Percentiles rank a stretch among this genome's conserved stretches.
phyloP scores from a whole-genome alignment of 1,140 invertebrate species.

The Drosophila quadrilineata region DNA sequence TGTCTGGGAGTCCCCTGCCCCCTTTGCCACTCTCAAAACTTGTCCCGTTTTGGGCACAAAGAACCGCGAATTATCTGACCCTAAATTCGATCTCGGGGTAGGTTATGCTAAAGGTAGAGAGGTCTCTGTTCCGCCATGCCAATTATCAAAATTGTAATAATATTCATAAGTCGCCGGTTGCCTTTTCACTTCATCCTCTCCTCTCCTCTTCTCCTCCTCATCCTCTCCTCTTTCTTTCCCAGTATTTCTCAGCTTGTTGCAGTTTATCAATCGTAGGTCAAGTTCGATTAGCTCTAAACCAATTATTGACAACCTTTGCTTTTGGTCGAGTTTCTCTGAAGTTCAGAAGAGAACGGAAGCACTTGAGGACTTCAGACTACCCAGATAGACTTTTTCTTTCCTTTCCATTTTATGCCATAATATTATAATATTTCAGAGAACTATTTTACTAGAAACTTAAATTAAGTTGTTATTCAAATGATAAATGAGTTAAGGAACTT shows the following conservation, averaged over 20 bases:
- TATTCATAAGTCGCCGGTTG: conserved; percentile 48
- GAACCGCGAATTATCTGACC: conserved; percentile 41
- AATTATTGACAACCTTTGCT: conserved; percentile 26
- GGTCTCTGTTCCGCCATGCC: conserved; percentile 36
- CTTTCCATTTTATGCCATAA: not conserved
- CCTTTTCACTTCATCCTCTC: not conserved
- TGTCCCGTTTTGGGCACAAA: conserved; percentile 19
- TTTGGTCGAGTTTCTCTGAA: not conserved
- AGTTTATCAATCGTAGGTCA: conserved; percentile 61
- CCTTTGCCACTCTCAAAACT: conserved; percentile 2
- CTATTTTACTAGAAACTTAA: no score
- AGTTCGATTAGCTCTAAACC: conserved; percentile 22
- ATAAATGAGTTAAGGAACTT: no score
- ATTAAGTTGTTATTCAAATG: no score
- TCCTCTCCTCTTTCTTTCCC: conserved; percentile 20
- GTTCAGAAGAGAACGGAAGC: conserved; percentile 20
- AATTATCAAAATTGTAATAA: conserved; percentile 79
- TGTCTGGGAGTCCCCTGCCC: conserved; percentile 37
- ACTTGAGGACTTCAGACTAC: not conserved
- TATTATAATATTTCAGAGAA: not conserved
- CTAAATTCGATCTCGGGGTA: conserved; percentile 21
- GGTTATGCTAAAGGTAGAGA: not conserved
- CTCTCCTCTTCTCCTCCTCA: conserved; percentile 9
- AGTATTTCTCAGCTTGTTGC: no score
- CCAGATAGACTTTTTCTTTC: not conserved